Percentiles rank a stretch among this genome's conserved stretches.
These are phyloP conservation scores for Drosophila busckii DNA, from an alignment of 1,140 invertebrate species.

Conservation along the genomic window DNA sequence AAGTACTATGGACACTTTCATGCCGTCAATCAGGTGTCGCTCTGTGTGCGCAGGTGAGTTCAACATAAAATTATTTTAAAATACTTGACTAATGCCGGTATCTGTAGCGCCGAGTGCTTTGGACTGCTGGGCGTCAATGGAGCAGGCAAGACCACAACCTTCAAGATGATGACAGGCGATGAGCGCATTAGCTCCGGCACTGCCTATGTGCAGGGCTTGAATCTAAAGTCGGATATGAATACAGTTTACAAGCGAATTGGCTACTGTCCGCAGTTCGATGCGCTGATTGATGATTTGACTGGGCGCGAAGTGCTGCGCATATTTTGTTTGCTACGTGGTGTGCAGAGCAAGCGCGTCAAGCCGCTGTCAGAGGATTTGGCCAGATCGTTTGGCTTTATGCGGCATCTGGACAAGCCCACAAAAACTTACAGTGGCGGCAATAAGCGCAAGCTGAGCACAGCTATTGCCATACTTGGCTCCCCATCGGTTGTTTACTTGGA, in stretches of 20 bases:
- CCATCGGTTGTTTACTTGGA: constrained; percentile 94
- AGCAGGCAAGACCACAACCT: constrained; percentile 92
- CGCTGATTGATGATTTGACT: constrained; percentile 88
- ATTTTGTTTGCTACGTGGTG: constrained; percentile 87
- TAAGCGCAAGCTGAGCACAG: constrained; percentile 96
- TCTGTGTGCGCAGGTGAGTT: constrained; percentile 80
- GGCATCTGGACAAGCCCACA: constrained; percentile 80
- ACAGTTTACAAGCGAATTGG: constrained; percentile 83
- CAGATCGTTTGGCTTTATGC: constrained; percentile 78
- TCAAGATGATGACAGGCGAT: constrained; percentile 94
- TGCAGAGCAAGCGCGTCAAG: constrained; percentile 80
- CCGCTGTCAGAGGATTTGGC: constrained; percentile 74
- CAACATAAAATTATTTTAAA: neutral
- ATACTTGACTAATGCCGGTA: too few species aligned
- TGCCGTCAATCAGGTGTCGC: constrained; percentile 85
- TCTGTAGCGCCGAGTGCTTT: constrained; percentile 88
- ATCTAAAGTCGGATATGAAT: constrained; percentile 80
- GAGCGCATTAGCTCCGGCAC: constrained; percentile 81
- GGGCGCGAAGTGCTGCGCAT: constrained; percentile 88
- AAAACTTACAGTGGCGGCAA: constrained; percentile 93
- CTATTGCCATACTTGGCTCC: constrained; percentile 94
- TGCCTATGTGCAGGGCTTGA: constrained; percentile 81
- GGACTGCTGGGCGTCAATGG: constrained; percentile 94
- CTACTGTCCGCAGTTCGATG: constrained; percentile 93
- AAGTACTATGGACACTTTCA: constrained; percentile 84